Base-by-base conservation (phyloP, 1,140 invertebrate genomes). In the Drosophila athabasca region DNA sequence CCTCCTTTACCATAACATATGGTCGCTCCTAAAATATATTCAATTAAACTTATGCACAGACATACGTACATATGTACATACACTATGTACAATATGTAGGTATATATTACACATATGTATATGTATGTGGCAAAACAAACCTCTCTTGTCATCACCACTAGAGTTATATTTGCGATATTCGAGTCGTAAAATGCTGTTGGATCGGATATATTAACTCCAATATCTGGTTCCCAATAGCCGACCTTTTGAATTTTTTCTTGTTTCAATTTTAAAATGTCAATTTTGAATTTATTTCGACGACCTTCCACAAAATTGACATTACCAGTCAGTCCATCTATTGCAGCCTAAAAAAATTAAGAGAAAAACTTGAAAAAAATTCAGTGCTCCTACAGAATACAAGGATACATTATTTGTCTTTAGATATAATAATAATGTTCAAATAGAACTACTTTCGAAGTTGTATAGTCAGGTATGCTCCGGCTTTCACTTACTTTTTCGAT, bases 1-100 rank as follows among this genome's bases (percentile, higher is more conserved):
- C 96, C 67, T 96, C 94, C 84, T 96, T 97, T 24, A 97, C 94
- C 97, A 99, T 99, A 13, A 99, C 97, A 93, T 99, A 99, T 0
- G 98, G 98, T 74, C 95, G 95, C 92, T 99, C 98, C 97, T 98
- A 76, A 31, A 45, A 64, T 7, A 44, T 31, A 26, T 26, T 4
- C 24, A 15, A 31, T 31, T 2, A 3, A 31, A 8, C 2, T 31
- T 31, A 31, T 31, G 7, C 29, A 26, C 24, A 26, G 24, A 26
- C 24, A 26, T 26, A 26, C 24, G 24, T 26, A 26, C 24, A 26
- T 26, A 31, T 29, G 26, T 7, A 29, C 7, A 9, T 31, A 31
- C 7, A 45, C 35, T n/a, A 31, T 7, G 8, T 51, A 45, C 13
- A n/a, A n/a, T 46, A 51, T 53, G 6, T 46, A 19, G 13, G 8